Conservation (phyloP, 2,113 vertebrate species). For the Phylloscopus whistleri region DNA sequence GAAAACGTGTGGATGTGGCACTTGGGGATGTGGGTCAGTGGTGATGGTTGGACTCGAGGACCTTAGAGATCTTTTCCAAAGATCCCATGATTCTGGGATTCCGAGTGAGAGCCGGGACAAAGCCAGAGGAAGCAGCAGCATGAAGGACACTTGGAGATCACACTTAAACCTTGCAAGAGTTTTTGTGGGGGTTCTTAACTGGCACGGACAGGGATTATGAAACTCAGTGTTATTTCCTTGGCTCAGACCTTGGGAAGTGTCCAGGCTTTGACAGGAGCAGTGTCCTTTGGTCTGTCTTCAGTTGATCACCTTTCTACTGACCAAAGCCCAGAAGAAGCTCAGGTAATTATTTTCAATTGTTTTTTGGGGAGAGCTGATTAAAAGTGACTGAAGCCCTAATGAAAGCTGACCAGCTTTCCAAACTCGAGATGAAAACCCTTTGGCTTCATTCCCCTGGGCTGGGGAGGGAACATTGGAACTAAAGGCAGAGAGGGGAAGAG, state of each 20-base stretch:
- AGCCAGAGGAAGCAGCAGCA: background rate
- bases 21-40: background rate
- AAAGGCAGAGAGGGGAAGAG: background rate
- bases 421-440: background rate
- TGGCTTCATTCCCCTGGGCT: background rate
- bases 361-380: slow-evolving; percentile 1
- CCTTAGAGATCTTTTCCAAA: background rate
- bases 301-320: background rate
- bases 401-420: slow-evolving; percentile 9
- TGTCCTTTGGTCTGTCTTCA: background rate
- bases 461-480: background rate
- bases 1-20: too few species aligned
- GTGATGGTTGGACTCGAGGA: background rate
- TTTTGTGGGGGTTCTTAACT: background rate
- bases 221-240: background rate
- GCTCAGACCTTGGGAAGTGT: background rate
- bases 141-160: background rate
- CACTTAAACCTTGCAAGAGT: background rate
- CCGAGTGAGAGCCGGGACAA: background rate
- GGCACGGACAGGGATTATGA: background rate
- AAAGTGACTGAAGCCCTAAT: slow-evolving; percentile 13
- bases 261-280: background rate
- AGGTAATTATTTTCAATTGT: slow-evolving; percentile 27
- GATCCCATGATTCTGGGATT: background rate
- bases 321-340: background rate